Base-by-base conservation (phyloP, 2,888 invertebrate species). In the Thyatira batis region DNA sequence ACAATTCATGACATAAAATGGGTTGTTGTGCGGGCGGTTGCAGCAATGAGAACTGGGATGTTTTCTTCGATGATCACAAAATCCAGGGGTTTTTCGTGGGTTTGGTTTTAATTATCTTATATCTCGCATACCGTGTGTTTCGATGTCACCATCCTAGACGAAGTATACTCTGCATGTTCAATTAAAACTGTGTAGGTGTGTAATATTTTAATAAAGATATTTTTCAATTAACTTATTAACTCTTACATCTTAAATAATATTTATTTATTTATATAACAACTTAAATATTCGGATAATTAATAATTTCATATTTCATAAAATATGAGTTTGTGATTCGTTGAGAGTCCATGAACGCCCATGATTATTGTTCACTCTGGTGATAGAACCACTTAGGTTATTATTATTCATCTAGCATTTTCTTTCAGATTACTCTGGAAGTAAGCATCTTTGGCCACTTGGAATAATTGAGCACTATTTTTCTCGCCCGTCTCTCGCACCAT, bases 401-500 rank as follows among this genome's bases (percentile, higher is more conserved):
- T 45, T 50, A 25, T 55, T 80, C 67, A 85, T 74, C 76, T 82
- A 1, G 66, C 65, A 45, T 82, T 82, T 60, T 87, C 81, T 76
- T 85, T 77, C 58, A 85, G 70, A 64, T 87, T 85, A 48, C 76
- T 85, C 53, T 78, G 76, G 50, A 83, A 85, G 63, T 85, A 90
- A 30, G 84, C 84, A 11, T 92, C 87, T 65, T 88, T 89, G 0
- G 94, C 93, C 25, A 93, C 69, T 69, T 84, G 80, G 46, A 81
- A 79, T 13, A 94, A 83, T 51, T 86, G 85, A 5, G 87, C 85
- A 49, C 85, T 91, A 77, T 89, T 94, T 49, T 91, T 92, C 0
- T 92, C 89, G 1, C 94, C 94, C 0, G 94, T 94, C 77, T 94
- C 94, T 10, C 84, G 86, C 17, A 94, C 94, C 87, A 95, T 91